Evolutionary conservation across 2,888 invertebrate genomes (phyloP), one percentile per base, ranked within the genome.

Genomic region (Germaria angustata): DNA sequence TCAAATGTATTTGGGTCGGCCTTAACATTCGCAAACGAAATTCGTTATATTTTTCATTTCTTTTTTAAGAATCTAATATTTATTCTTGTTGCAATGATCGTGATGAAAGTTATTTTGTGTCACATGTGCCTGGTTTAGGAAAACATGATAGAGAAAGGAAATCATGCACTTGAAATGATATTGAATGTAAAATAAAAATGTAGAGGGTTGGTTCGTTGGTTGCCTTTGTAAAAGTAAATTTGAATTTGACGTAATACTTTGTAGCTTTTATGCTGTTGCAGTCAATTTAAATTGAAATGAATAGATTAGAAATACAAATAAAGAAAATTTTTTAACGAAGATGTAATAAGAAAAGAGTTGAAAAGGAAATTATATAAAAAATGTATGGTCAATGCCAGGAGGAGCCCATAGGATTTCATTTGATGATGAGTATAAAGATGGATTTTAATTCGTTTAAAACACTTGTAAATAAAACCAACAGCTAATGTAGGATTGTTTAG

Each of bases 51-150:
- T 34, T n/a, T 17, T 17, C 15, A 20, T 44, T 22, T 57, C 17
- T 22, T 78, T 63, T 36, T 51, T 41, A 4, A 17, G 13, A 55
- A 41, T 41, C n/a, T 55, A 44, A 17, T 39, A n/a, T 46, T 39
- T 28, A 9, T 69, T 17, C 39, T 17, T 53, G 5, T 41, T 71
- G 22, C 53, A 36, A 41, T 32, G 73, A 39, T 80, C 73, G 75
- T 80, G 80, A 73, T 73, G 73, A 75, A 75, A 75, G 63, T 69
- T 68, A 75, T 80, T 80, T 75, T 39, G 63, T 49, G 63, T 63
- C 80, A 69, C 75, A 80, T 75, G 44, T 75, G 61, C 13, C 55
- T 41, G 28, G 20, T 32, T 55, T 32, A 15, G 32, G 32, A 20
- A 17, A 20, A 75, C 61, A 51, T 53, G 36, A 53, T 55, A 17